Evolutionary conservation across 2,797 vertebrate genomes (phyloP), one percentile per base, ranked within the genome.

Genomic region (Gephyroberyx darwinii): DNA sequence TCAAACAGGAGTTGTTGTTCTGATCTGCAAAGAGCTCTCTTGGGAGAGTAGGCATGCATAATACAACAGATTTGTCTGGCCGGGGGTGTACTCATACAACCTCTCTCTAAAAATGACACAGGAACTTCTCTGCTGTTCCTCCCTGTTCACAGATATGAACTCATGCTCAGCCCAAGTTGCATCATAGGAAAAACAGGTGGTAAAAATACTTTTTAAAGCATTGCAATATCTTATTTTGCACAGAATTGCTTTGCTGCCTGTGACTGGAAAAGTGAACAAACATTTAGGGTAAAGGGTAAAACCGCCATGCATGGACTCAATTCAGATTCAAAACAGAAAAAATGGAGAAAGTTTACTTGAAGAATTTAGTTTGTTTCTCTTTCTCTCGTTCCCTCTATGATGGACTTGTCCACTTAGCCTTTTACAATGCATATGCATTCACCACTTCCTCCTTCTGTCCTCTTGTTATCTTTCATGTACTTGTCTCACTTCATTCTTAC

Each of bases 401-500:
- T 77, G 5, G 5, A 55, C 63, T 52, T 53, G 26, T 83, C 47
- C 54, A 68, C 59, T 56, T 8, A 20, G 39, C 39, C 39, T 9
- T 41, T 3, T 41, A 3, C 10, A 13, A 9, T 26, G 26, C 26
- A 26, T 41, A 41, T 41, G 39, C 39, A 12, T 10, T 75, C 54
- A 72, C 45, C 48, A 69, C 60, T 80, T 78, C 75, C 62, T 55
- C 63, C 64, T 41, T 13, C 39, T 45, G 6, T 47, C 19, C 5
- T 55, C 75, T 61, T 61, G 54, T 58, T 70, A 35, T 57, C 51
- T 80, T 85, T 85, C 43, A 78, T 78, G 31, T 77, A 26, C 52
- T 45, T 30, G 12, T 31, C 9, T 76, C 43, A 54, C 65, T 62
- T 74, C 37, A 50, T 41, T 71, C 43, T 30, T 66, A 47, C 48